These are phyloP conservation scores for Watsonalla binaria DNA, from an alignment of 2,888 invertebrate genomes.

Conservation along the genomic window DNA sequence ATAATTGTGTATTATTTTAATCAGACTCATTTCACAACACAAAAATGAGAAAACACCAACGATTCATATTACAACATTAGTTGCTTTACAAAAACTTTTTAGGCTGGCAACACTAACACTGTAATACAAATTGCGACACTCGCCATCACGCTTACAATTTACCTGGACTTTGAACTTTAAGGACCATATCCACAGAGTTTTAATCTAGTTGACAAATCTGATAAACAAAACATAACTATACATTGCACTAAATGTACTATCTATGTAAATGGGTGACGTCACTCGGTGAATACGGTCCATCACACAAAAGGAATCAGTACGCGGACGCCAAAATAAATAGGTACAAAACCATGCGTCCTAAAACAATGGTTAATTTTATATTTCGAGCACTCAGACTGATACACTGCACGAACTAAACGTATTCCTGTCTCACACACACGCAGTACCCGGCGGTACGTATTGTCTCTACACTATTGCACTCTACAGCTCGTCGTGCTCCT, in stretches of 20 bases:
- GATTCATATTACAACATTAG: constrained; percentile 54
- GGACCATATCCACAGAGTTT: not conserved
- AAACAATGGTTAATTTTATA: not conserved
- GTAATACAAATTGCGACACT: constrained; percentile 43
- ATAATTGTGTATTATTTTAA: constrained; percentile 65
- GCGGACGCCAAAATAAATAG: not conserved
- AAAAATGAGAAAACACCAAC: constrained; percentile 62
- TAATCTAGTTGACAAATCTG: no score
- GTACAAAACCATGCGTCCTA: not conserved
- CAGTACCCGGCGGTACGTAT: constrained; percentile 48
- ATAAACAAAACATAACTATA: no score
- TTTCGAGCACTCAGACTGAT: constrained; percentile 9
- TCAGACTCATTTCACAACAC: constrained; percentile 75
- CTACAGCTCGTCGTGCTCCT: constrained; percentile 74
- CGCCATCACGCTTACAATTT: constrained; percentile 43
- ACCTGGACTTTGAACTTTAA: constrained; percentile 19
- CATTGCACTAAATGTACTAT: no score
- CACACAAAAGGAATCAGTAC: not conserved
- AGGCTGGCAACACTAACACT: constrained; percentile 40
- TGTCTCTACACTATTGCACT: constrained; percentile 51
- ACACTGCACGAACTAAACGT: not conserved
- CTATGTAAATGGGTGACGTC: not conserved
- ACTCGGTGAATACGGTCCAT: not conserved
- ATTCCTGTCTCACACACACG: constrained; percentile 18
- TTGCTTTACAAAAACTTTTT: constrained; percentile 38